These are phyloP conservation scores for Apamea sordens DNA, from an alignment of 2,888 invertebrate genomes.

Conservation along the genomic window DNA sequence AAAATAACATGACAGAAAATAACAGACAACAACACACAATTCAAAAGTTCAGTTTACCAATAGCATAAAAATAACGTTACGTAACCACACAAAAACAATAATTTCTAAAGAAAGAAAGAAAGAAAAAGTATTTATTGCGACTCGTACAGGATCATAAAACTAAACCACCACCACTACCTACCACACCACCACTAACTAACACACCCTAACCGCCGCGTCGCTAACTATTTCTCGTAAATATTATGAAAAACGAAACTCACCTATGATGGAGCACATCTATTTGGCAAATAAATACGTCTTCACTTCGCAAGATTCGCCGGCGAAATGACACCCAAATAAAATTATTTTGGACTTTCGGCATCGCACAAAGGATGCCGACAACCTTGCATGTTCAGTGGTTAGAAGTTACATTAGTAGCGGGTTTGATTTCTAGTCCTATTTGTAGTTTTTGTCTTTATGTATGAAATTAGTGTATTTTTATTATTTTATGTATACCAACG, in stretches of 20 bases:
- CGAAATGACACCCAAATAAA: conserved; percentile 39
- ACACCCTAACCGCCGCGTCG: too few relatives aligned
- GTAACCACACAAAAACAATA: background rate
- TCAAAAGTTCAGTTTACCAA: too few relatives aligned
- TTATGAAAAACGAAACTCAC: conserved; percentile 39
- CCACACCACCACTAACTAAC: too few relatives aligned
- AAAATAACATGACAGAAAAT: too few relatives aligned
- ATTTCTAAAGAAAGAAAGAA: too few relatives aligned
- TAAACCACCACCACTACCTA: too few relatives aligned
- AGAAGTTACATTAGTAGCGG: background rate
- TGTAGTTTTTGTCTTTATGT: background rate
- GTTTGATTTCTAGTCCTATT: conserved; percentile 48
- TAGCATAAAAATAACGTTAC: background rate
- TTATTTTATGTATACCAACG: fast-evolving
- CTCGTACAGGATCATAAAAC: too few relatives aligned
- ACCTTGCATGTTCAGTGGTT: conserved; percentile 38
- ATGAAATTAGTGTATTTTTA: background rate
- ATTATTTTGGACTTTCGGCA: conserved; percentile 62
- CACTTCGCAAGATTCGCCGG: background rate
- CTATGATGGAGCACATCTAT: conserved; percentile 17
- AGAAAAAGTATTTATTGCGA: too few relatives aligned
- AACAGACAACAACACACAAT: too few relatives aligned
- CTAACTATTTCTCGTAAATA: background rate
- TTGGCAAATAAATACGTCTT: conserved; percentile 6
- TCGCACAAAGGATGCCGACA: conserved; percentile 64